phyloP scores from a whole-genome alignment of 2,888 invertebrate species.

The Parthenolecanium corni region DNA sequence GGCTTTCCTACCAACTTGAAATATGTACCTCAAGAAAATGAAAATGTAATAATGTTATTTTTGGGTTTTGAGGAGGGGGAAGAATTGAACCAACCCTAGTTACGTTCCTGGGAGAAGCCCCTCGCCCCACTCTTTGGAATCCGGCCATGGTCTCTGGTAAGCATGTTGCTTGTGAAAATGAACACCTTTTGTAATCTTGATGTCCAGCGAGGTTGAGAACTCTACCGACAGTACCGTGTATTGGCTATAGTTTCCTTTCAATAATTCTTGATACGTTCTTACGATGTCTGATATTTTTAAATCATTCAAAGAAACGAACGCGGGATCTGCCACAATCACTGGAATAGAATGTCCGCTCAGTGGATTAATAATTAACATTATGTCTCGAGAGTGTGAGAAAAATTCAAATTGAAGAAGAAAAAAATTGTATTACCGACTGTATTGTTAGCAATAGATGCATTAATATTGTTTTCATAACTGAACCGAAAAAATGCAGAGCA shows the following conservation, averaged over 20 bases:
- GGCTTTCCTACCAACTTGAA: too few relatives aligned
- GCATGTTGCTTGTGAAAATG: too few relatives aligned
- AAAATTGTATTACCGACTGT: slow-evolving; percentile 8
- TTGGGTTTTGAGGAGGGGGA: too few relatives aligned
- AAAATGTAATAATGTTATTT: too few relatives aligned
- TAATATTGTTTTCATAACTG: slow-evolving; percentile 6
- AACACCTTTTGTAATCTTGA: slow-evolving; percentile 34
- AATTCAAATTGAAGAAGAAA: background rate
- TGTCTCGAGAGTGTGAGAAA: background rate
- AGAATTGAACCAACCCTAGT: too few relatives aligned
- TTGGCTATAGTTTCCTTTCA: slow-evolving; percentile 27
- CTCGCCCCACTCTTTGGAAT: too few relatives aligned
- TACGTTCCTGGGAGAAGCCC: too few relatives aligned
- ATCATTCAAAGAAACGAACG: slow-evolving; percentile 9
- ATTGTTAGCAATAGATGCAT: slow-evolving; percentile 4
- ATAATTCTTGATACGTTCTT: slow-evolving; percentile 1
- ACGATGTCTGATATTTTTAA: background rate
- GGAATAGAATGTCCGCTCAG: too few relatives aligned
- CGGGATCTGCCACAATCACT: slow-evolving; percentile 11
- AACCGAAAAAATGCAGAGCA: slow-evolving; percentile 3
- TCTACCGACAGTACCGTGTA: slow-evolving; percentile 28
- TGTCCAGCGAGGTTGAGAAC: slow-evolving; percentile 31
- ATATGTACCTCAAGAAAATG: too few relatives aligned
- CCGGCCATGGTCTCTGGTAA: too few relatives aligned
- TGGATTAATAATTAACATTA: too few relatives aligned